Evolutionary conservation across 2,113 vertebrate species (phyloP).

Genomic region (Isichthys henryi): DNA sequence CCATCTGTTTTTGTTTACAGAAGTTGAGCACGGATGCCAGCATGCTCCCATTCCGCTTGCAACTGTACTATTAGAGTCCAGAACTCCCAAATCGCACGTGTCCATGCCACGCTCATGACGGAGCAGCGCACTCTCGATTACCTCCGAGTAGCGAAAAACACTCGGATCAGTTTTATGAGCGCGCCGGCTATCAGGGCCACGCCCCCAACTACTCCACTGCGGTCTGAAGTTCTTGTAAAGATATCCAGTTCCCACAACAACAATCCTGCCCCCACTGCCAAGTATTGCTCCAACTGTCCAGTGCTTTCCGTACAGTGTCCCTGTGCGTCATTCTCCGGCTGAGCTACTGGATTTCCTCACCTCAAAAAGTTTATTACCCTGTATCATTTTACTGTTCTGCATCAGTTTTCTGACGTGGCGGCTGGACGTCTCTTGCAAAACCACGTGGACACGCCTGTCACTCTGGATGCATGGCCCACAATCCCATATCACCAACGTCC

Average conservation of each 20-base stretch:
- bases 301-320: not conserved
- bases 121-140: not conserved
- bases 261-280: not conserved
- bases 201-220: not conserved
- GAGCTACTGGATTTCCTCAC: not conserved
- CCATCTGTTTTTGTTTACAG: not conserved
- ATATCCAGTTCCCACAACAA: slow-evolving; percentile 1
- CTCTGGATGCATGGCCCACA: not conserved
- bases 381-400: not conserved
- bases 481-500: not conserved
- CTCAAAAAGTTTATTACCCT: not conserved
- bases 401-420: not conserved
- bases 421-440: not conserved
- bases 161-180: not conserved
- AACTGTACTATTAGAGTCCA: not conserved
- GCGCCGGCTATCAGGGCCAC: not conserved
- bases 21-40: not conserved
- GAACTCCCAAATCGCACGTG: not conserved
- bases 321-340: not conserved
- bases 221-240: not conserved
- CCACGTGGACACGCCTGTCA: not conserved
- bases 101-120: not conserved
- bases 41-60: not conserved
- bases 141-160: not conserved
- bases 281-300: not conserved